A percentile compares a stretch with the other conserved stretches of the same genome.
phyloP scores from a whole-genome alignment of 2,888 invertebrate species.

The Parascotia fuliginaria region DNA sequence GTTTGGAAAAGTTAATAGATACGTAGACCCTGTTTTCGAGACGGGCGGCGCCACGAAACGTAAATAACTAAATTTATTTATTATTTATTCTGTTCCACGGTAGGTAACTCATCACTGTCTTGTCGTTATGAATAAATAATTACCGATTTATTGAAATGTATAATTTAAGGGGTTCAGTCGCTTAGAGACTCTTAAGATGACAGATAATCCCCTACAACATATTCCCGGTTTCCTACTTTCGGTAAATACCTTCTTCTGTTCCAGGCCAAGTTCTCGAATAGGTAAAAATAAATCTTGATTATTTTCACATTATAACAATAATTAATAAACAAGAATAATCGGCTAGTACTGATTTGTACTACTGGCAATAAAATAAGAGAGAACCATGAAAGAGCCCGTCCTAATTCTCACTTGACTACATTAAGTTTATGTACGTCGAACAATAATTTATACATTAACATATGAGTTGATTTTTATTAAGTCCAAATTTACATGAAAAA shows the following conservation, averaged over 20 bases:
- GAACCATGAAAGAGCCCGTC: too few relatives aligned
- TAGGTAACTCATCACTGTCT: slow-evolving; percentile 36
- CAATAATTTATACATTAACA: neutral
- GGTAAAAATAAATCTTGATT: too few relatives aligned
- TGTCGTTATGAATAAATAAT: slow-evolving; percentile 26
- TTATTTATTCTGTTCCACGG: slow-evolving; percentile 28
- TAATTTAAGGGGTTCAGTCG: neutral
- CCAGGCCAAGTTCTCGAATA: too few relatives aligned
- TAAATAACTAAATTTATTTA: slow-evolving; percentile 33
- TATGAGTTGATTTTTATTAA: slow-evolving; percentile 27
- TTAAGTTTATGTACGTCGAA: neutral
- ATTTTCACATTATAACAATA: too few relatives aligned
- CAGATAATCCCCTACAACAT: too few relatives aligned
- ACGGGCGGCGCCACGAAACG: slow-evolving; percentile 44
- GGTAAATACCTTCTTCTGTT: too few relatives aligned
- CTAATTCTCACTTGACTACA: neutral
- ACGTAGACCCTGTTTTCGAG: slow-evolving; percentile 22
- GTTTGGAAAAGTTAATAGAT: slow-evolving; percentile 30
- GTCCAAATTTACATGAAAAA: slow-evolving; percentile 33
- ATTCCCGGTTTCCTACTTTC: too few relatives aligned
- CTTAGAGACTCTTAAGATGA: neutral
- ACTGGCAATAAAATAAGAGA: too few relatives aligned
- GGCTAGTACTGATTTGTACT: too few relatives aligned
- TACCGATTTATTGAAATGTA: slow-evolving; percentile 15
- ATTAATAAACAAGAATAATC: too few relatives aligned